phyloP scores from a whole-genome alignment of 2,797 vertebrate species.

The Crypturellus tataupa region DNA sequence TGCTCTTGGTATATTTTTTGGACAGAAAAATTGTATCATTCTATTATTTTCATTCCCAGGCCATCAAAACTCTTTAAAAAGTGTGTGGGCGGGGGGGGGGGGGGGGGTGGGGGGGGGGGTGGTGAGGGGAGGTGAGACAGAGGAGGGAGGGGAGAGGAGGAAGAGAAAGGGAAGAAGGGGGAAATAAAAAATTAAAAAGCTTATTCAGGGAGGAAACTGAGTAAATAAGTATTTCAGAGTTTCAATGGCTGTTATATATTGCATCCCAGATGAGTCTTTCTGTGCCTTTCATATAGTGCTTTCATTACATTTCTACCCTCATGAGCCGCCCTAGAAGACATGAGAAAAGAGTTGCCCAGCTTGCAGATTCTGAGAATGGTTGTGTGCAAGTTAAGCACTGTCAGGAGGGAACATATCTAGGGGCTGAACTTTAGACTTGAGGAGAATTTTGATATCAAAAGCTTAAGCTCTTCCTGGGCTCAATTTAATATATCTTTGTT shows the following conservation, averaged over 20 bases:
- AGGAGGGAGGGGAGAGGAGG: too few relatives aligned
- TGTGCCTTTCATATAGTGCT: not conserved
- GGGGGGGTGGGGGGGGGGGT: not conserved
- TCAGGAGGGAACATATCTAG: not conserved
- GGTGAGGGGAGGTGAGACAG: not conserved
- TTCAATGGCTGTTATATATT: not conserved
- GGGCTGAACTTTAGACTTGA: not conserved
- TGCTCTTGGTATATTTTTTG: not conserved
- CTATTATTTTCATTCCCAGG: not conserved
- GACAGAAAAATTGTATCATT: not conserved
- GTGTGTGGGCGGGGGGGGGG: not conserved
- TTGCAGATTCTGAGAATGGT: not conserved
- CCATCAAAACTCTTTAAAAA: not conserved
- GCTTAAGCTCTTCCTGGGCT: not conserved
- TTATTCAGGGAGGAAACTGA: not conserved
- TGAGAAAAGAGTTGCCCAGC: not conserved
- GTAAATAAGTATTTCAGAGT: not conserved
- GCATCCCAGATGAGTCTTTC: not conserved
- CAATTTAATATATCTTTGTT: not conserved
- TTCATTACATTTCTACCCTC: not conserved
- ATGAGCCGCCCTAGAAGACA: accelerated
- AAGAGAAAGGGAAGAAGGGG: too few relatives aligned
- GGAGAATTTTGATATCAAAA: slow-evolving; percentile 19
- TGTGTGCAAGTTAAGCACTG: not conserved
- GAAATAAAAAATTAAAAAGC: not conserved